Evolutionary conservation across 1,140 invertebrate species (phyloP), one percentile per base, ranked within the genome.

Genomic region (Drosophila micromelanica): DNA sequence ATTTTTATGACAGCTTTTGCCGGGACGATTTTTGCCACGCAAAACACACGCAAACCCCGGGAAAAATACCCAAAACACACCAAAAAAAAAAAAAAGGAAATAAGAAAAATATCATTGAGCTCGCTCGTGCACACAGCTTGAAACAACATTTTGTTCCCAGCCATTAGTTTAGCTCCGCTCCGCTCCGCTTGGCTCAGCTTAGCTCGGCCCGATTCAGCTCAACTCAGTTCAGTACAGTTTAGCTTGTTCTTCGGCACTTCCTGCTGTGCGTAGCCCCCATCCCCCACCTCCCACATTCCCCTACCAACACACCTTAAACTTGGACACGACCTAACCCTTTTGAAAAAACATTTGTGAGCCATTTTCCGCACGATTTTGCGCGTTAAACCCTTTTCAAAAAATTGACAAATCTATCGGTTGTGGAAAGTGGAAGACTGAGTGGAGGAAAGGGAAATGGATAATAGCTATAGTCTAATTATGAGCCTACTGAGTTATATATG

Each of bases 101-200:
- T 55, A 74, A 45, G 56, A 49, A 65, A 86, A 87, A 86, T 87
- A 85, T 79, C 80, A 81, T 80, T 85, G 70, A 84, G 73, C 67
- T 73, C 75, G 84, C 82, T 86, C 82, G 82, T 86, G 82, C 82
- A 86, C 82, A 86, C 82, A 86, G 82, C 82, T 87, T 86, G 82
- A 86, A 87, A 86, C 82, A 86, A 87, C 82, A 82, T 82, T 86
- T 87, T 59, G 72, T 86, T 86, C 78, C 78, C 61, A 63, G 54
- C 82, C 82, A 86, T 86, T 86, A 86, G 82, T 87, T 86, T 71
- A 80, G 74, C 65, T 81, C 55, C 56, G 42, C 48, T 30, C 23
- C 51, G 51, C 70, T 84, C 55, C 65, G 68, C 73, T 77, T 49
- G 42, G 69, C 51, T 55, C 37, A 8, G 12, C 11, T 55, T 38